Conservation (phyloP, 2,888 invertebrate species). For the Polietes domitor region DNA sequence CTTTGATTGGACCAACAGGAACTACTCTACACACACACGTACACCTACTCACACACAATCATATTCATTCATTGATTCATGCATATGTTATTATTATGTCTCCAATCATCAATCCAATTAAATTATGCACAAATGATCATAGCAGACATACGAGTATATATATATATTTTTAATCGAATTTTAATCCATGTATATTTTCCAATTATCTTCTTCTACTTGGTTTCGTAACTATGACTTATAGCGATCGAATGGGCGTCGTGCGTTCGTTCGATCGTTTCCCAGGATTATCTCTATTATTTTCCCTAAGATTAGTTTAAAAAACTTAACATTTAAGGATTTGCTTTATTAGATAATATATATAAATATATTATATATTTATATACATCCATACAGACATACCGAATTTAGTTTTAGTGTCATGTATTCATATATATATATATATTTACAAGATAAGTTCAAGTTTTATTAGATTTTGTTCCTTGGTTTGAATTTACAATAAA, state of each 20-base stretch:
- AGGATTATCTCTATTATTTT: background rate
- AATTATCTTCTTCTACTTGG: background rate
- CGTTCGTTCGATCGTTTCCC: background rate
- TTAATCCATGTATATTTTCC: constrained; percentile 7
- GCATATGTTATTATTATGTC: constrained; percentile 7
- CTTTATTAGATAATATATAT: constrained; percentile 60
- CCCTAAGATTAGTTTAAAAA: constrained; percentile 38
- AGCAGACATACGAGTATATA: no score
- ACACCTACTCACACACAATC: background rate
- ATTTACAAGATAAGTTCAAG: constrained; percentile 7
- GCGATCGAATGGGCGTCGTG: background rate
- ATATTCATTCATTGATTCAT: background rate
- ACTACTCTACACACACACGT: background rate
- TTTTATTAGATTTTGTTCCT: background rate
- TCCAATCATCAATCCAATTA: background rate
- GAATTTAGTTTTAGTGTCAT: constrained; percentile 27
- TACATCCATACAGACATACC: constrained; percentile 16
- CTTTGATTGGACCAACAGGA: background rate
- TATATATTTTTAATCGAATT: constrained; percentile 2
- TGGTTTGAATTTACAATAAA: background rate
- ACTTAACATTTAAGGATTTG: constrained; percentile 56
- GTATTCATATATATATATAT: constrained; percentile 12
- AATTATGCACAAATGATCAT: constrained; percentile 20
- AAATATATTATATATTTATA: background rate
- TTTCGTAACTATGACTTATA: background rate